These are phyloP conservation scores for Scomber colias DNA, from an alignment of 2,113 vertebrate species.

Conservation along the genomic window DNA sequence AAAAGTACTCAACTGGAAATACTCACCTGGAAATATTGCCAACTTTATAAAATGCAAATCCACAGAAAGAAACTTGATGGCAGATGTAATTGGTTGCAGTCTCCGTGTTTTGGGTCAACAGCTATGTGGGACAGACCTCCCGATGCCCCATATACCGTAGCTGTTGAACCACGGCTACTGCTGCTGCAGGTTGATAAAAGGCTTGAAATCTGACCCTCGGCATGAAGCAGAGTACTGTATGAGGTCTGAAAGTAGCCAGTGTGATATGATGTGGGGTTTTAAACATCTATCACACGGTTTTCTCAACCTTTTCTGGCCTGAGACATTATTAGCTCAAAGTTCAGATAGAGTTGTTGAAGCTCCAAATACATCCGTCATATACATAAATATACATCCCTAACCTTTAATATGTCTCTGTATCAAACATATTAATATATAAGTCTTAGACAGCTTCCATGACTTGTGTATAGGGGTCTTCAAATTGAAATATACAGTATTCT, in stretches of 20 bases:
- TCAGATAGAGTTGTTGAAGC: too few species aligned
- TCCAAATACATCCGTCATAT: too few species aligned
- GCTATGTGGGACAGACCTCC: constrained; percentile 71
- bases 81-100: constrained; percentile 36
- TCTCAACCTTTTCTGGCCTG: neutral
- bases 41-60: too few species aligned
- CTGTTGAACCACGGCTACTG: constrained; percentile 21
- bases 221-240: neutral
- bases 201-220: constrained; percentile 18
- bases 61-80: neutral
- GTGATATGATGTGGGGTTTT: neutral
- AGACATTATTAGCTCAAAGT: neutral
- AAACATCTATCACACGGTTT: neutral
- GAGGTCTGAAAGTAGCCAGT: neutral
- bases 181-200: constrained; percentile 37
- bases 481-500: too few species aligned
- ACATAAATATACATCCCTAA: too few species aligned
- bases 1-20: neutral
- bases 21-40: too few species aligned
- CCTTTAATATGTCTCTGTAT: too few species aligned
- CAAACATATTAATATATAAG: too few species aligned
- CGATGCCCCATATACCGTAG: constrained; percentile 61
- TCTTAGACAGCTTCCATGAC: too few species aligned
- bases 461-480: too few species aligned
- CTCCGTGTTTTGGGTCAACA: constrained; percentile 69